Evolutionary conservation across 2,888 invertebrate species (phyloP), one percentile per base, ranked within the genome.

Genomic region (Watsonalla binaria): DNA sequence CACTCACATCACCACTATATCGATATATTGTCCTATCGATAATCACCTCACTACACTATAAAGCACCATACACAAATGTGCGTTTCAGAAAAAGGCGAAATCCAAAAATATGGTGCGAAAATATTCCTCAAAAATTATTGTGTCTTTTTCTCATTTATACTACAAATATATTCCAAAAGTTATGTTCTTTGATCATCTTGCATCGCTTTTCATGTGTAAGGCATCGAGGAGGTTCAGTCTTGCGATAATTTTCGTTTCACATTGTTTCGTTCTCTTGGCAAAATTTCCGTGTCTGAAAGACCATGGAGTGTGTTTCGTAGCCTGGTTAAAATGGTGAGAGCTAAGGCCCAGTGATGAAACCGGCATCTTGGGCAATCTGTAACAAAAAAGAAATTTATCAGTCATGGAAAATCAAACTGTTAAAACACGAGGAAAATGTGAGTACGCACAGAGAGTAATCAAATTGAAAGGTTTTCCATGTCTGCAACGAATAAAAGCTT

Each of bases 291-390:
- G 50, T 62, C 54, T 55, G 50, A 53, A 54, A 48, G 35, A 47
- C 58, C 58, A 55, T 56, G 56, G 52, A 54, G 48, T 42, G 56
- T 56, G 63, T 58, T 57, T 61, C 51, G 33, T 51, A 58, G 59
- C 54, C 57, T 69, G 63, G 61, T 63, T 59, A 59, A 62, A 63
- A 64, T 65, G 59, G 60, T 56, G 69, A 62, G 62, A 63, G 61
- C 68, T 71, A 62, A 63, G 58, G 57, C 62, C 64, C 67, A 66
- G 72, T 73, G 73, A 73, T 70, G 67, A 71, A 67, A 75, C 69
- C 77, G 83, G 75, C 87, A 86, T 88, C 75, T 83, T 88, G 82
- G 60, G 77, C 69, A 70, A 79, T 75, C 89, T 89, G 84, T 9
- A 83, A 87, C 69, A 67, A 78, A 68, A 37, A 37, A 37, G 14